Evolutionary conservation across 92 coral and sea anemone species (phyloP).

Genomic region (Zoanthus gigantus): DNA sequence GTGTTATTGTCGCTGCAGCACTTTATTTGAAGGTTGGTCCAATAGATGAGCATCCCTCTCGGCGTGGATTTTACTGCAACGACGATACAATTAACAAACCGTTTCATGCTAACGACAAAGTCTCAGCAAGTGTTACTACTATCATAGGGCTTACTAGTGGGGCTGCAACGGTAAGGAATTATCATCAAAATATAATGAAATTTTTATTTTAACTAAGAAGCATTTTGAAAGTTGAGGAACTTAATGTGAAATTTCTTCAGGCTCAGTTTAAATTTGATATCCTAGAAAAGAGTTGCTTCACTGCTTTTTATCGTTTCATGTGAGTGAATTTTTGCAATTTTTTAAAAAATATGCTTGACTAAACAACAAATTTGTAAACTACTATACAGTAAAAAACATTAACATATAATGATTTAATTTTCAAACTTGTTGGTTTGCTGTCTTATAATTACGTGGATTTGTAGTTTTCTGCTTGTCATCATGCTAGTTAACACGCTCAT

Average conservation of each 20-base stretch:
- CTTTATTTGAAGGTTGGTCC: conserved; percentile 33
- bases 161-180: conserved; percentile 19
- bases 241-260: not conserved
- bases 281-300: not conserved
- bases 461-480: no score
- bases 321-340: no score
- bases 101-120: conserved; percentile 31
- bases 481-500: no score
- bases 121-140: not conserved
- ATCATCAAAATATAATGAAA: not conserved
- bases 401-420: no score
- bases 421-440: no score
- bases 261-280: not conserved
- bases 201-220: not conserved
- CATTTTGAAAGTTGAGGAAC: not conserved
- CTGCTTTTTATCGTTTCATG: no score
- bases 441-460: no score
- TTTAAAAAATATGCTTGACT: no score
- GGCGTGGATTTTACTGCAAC: conserved; percentile 89
- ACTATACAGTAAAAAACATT: no score
- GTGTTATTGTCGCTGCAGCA: conserved; percentile 18
- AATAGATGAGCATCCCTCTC: conserved; percentile 62
- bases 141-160: conserved; percentile 17
- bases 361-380: no score
- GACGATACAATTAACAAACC: conserved; percentile 94